Base-by-base conservation (phyloP, 2,113 vertebrate genomes). In the Xiphophorus maculatus region DNA sequence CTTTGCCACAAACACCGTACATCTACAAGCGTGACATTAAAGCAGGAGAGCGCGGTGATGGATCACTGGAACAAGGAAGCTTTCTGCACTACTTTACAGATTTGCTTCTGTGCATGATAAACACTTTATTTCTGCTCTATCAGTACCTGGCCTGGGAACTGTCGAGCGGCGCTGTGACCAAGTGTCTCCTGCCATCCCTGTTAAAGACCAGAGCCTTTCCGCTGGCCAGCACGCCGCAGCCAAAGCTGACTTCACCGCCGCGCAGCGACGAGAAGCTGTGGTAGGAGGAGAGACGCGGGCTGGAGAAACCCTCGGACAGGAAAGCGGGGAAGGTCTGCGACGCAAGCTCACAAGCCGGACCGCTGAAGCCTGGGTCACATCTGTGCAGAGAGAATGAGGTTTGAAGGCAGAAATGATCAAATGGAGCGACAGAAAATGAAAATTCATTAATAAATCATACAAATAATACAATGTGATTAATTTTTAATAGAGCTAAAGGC, bases 161-260 rank as follows among this genome's bases (percentile, higher is more conserved):
- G 94, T 99, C 98, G 25, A 99, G 93, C 28, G 97, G 97, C 29
- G 97, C 93, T 0, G 97, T 99, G 87, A 99, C 93, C 7, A 99
- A 93, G 89, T 99, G 97, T 69, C 98, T 95, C 33, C 97, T 94
- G 22, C 97, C 97, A 22, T 98, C 98, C 84, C 96, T 96, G 94
- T 97, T 98, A 92, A 99, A 98, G 79, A 99, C 97, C 84, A 99
- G 89, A 19, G 98, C 96, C 88, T 99, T 99, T 25, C 98, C 97
- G 0, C 97, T 98, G 85, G 98, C 97, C 81, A 99, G 94, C 65
- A 99, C 97, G 0, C 98, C 98, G 0, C 98, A 99, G 63, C 96
- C 95, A 0, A 99, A 99, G 91, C 97, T 98, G 92, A 99, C 96
- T 93, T 99, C 97, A 15, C 97, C 97, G 29, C 98, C 98, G 0